Evolutionary conservation across 2,113 vertebrate species (phyloP).

Genomic region (Semicossyphus pulcher): DNA sequence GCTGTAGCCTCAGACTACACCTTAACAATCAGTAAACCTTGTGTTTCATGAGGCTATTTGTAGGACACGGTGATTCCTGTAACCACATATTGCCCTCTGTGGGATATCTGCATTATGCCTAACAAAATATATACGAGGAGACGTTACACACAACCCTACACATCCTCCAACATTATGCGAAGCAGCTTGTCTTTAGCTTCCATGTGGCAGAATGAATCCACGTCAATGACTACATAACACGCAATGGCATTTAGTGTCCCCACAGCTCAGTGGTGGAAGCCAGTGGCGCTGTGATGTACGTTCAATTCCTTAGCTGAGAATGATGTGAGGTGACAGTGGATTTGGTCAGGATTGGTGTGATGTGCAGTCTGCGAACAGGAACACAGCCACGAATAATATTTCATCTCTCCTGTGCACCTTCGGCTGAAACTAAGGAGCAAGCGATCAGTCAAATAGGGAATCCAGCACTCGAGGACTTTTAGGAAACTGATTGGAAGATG

Average conservation of each 20-base stretch:
- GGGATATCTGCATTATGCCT: not conserved
- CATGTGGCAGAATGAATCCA: constrained; percentile 73
- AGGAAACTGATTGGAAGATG: not conserved
- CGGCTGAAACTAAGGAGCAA: not conserved
- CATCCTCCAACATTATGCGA: constrained; percentile 57
- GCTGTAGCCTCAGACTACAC: not conserved
- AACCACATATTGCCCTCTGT: constrained; percentile 7
- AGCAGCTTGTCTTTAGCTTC: constrained; percentile 74
- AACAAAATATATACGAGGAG: constrained; percentile 38
- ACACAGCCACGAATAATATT: constrained; percentile 34
- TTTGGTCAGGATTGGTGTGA: constrained; percentile 72
- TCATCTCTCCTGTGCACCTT: constrained; percentile 40
- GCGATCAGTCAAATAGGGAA: not conserved
- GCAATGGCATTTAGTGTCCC: constrained; percentile 81
- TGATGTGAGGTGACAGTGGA: constrained; percentile 77
- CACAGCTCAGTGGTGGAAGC: constrained; percentile 70
- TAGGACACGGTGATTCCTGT: not conserved
- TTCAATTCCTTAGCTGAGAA: constrained; percentile 71
- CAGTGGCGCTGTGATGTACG: constrained; percentile 69
- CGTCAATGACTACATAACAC: constrained; percentile 70
- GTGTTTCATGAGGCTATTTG: too few species aligned
- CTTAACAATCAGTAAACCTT: too few species aligned
- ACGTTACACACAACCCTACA: constrained; percentile 40
- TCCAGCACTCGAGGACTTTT: not conserved
- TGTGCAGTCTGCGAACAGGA: constrained; percentile 50